phyloP scores from a whole-genome alignment of 2,888 invertebrate species.

The Heliconius sara region DNA sequence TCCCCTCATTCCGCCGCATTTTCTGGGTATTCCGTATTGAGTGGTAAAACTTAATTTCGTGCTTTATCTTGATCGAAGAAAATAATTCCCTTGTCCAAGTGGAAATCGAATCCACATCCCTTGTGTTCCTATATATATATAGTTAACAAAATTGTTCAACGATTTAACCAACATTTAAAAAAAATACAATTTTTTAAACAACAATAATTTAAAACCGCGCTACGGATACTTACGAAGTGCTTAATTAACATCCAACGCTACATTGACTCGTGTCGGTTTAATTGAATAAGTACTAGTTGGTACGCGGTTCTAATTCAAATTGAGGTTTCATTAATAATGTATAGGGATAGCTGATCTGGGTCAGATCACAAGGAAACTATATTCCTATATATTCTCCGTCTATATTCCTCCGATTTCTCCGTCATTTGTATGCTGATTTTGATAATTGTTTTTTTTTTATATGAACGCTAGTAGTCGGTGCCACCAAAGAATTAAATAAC shows the following conservation, averaged over 20 bases:
- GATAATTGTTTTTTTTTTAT: too few relatives aligned
- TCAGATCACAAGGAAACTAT: neutral
- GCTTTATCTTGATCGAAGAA: neutral
- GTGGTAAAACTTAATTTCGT: neutral
- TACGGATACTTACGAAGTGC: neutral
- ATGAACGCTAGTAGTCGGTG: too few relatives aligned
- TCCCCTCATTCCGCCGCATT: neutral
- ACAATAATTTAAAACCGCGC: neutral
- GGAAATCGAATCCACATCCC: neutral
- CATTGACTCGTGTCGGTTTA: conserved; percentile 1
- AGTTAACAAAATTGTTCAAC: neutral
- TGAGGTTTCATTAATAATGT: neutral
- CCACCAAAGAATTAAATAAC: too few relatives aligned
- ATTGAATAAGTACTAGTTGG: neutral
- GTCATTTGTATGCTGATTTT: too few relatives aligned
- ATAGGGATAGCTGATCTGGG: neutral
- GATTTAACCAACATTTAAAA: neutral
- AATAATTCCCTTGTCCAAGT: neutral
- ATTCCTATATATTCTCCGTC: too few relatives aligned
- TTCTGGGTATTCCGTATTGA: neutral
- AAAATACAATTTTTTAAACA: neutral
- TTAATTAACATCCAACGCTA: conserved; percentile 7
- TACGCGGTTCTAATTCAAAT: conserved; percentile 1
- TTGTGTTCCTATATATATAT: neutral
- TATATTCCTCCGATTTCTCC: too few relatives aligned